Evolutionary conservation across 2,888 invertebrate genomes (phyloP).

Genomic region (Lycia hirtaria): DNA sequence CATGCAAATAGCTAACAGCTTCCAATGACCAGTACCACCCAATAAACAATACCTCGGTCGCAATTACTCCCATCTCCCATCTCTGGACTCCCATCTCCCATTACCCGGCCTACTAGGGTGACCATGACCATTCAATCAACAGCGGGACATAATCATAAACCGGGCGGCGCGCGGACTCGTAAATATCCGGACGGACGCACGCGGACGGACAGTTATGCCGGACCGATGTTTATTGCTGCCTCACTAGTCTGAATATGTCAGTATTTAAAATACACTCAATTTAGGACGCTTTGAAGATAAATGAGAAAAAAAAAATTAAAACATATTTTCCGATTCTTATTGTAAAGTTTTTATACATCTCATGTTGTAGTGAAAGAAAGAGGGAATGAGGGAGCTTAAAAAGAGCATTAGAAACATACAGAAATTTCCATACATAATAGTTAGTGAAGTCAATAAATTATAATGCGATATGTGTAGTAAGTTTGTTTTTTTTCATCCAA

Average conservation of each 20-base stretch:
- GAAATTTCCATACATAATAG: too few species aligned
- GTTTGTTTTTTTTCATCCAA: neutral
- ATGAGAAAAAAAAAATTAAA: too few species aligned
- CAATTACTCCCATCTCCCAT: conserved; percentile 25
- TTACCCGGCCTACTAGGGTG: conserved; percentile 56
- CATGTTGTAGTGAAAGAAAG: too few species aligned
- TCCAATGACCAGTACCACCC: conserved; percentile 6
- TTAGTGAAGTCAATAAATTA: too few species aligned
- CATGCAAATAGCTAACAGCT: conserved; percentile 15
- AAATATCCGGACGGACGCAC: conserved; percentile 66
- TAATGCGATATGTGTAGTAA: too few species aligned
- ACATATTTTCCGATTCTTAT: too few species aligned
- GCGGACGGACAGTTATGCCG: conserved; percentile 46
- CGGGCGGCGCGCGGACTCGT: conserved; percentile 67
- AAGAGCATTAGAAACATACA: too few species aligned
- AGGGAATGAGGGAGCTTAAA: too few species aligned
- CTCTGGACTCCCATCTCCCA: conserved; percentile 17
- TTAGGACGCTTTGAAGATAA: too few species aligned
- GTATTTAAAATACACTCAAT: conserved; percentile 4
- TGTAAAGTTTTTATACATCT: too few species aligned
- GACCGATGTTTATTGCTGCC: conserved; percentile 64
- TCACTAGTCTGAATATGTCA: neutral
- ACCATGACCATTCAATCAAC: conserved; percentile 81
- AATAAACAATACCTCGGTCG: conserved; percentile 27
- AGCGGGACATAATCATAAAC: conserved; percentile 82